phyloP scores from a whole-genome alignment of 2,797 vertebrate genomes.

The Masticophis lateralis region DNA sequence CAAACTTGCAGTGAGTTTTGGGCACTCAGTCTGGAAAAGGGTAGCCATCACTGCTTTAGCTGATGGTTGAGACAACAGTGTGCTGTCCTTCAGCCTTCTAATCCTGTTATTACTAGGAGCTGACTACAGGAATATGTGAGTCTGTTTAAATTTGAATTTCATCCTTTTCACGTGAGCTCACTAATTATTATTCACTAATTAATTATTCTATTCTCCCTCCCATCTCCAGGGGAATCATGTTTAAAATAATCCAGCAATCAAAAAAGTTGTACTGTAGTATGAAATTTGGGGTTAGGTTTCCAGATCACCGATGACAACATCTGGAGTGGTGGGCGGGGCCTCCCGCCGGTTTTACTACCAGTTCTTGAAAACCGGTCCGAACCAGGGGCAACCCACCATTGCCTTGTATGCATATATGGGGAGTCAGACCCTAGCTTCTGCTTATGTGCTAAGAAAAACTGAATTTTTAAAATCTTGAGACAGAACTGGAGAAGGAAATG shows the following conservation, averaged over 20 bases:
- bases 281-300: neutral
- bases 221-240: neutral
- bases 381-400: too few species aligned
- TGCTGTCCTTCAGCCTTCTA: neutral
- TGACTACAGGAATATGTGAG: neutral
- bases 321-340: too few species aligned
- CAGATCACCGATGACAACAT: too few species aligned
- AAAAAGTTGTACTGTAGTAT: neutral
- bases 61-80: neutral
- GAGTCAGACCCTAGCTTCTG: neutral
- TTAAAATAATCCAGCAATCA: neutral
- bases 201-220: neutral
- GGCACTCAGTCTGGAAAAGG: too few species aligned
- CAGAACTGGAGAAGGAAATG: neutral
- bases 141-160: neutral
- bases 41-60: neutral
- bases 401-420: neutral
- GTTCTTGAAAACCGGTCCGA: too few species aligned
- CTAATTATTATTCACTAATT: neutral
- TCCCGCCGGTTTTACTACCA: too few species aligned
- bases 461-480: neutral
- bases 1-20: too few species aligned
- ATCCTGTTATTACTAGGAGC: neutral
- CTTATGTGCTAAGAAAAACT: neutral
- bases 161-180: neutral